Evolutionary conservation across 1,140 invertebrate species (phyloP), one percentile per base, ranked within the genome.

Genomic region (Drosophila simulans): DNA sequence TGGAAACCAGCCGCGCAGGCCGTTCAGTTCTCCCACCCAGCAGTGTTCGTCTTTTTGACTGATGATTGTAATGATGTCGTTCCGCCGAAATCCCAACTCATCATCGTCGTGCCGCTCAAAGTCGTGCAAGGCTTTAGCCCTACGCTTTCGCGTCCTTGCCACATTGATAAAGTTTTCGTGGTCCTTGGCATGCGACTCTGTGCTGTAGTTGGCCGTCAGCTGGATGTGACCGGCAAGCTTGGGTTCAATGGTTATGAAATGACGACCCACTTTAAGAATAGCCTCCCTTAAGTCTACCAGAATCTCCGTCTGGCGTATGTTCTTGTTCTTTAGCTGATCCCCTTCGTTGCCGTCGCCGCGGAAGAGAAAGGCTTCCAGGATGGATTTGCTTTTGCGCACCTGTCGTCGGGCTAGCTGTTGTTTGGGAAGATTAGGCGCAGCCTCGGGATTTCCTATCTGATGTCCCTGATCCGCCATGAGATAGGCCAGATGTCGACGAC

Each of bases 1-100:
- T 17, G 99, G 99, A 94, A 99, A 99, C 99, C 99, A 99, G 40
- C 99, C 99, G 92, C 97, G 94, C 35, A 99, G 92, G 2, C 99
- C 99, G 94, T 99, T 99, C 2, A 99, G 92, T 93, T 99, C 99
- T 49, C 99, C 99, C 70, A 99, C 96, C 99, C 99, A 99, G 92
- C 99, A 99, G 92, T 99, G 98, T 92, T 99, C 99, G 94, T 99
- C 99, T 92, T 98, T 98, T 91, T 98, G 98, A 88, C 97, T 99
- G 27, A 99, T 96, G 37, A 99, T 97, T 48, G 97, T 99, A 45
- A 99, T 99, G 15, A 99, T 98, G 93, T 99, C 98, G 94, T 99
- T 99, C 93, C 98, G 98, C 52, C 98, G 94, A 93, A 99, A 99
- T 31, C 98, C 98, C 25, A 99, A 93, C 93, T 99, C 99, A 94